Percentiles rank a stretch among this genome's conserved stretches.
Evolutionary conservation across 2,797 vertebrate species (phyloP).

Genomic region (Rhabdomys pumilio): DNA sequence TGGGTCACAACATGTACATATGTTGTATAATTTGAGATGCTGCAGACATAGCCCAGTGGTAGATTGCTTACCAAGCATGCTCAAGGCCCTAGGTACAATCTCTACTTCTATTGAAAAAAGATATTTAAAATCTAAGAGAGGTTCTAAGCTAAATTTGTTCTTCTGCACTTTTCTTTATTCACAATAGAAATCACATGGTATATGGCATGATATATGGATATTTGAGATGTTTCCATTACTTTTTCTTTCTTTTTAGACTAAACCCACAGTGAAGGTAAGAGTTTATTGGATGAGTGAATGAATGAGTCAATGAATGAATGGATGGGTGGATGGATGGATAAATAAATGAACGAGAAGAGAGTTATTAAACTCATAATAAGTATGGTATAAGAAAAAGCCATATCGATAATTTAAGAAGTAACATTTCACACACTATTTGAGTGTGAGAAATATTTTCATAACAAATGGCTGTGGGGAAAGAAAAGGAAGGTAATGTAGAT

Average conservation of each 20-base stretch:
- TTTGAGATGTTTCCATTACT: slow-evolving; percentile 39
- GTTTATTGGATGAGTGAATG: neutral
- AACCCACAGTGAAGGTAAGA: neutral
- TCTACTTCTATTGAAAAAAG: neutral
- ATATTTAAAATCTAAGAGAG: slow-evolving; percentile 29
- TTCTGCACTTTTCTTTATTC: neutral
- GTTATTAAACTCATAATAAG: neutral
- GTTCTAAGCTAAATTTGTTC: slow-evolving; percentile 25
- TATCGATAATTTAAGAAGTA: neutral
- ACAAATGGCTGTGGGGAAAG: neutral
- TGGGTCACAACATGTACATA: neutral
- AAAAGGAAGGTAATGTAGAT: neutral
- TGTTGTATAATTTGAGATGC: neutral
- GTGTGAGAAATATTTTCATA: slow-evolving; percentile 43
- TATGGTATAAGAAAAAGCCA: neutral
- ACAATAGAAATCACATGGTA: neutral
- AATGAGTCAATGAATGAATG: neutral
- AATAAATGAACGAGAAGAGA: slow-evolving; percentile 6
- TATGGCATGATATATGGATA: neutral
- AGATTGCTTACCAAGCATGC: neutral
- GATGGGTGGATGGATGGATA: neutral
- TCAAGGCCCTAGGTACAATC: neutral
- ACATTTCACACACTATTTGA: neutral
- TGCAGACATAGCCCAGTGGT: neutral
- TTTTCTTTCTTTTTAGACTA: neutral